Conservation (phyloP, 2,888 invertebrate genomes). For the Plagiodera versicolora region DNA sequence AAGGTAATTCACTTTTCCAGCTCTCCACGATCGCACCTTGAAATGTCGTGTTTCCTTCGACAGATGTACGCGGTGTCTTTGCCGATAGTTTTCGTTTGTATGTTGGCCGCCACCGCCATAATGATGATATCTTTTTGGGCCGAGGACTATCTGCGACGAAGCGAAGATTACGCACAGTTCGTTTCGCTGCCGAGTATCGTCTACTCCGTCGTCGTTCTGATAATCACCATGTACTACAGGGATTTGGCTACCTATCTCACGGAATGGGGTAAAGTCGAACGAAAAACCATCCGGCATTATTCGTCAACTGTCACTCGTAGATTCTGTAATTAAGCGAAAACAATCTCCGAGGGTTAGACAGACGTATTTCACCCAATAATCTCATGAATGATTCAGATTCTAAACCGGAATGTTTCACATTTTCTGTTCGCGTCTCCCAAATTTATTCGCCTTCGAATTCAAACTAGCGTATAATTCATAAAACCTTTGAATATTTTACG, state of each 20-base stretch:
- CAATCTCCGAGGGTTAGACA: too few relatives aligned
- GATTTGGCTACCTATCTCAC: slow-evolving; percentile 70
- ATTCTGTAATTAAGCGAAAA: too few relatives aligned
- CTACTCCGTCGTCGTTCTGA: slow-evolving; percentile 68
- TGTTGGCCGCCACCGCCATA: slow-evolving; percentile 65
- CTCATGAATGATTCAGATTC: slow-evolving; percentile 15
- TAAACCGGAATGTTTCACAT: slow-evolving; percentile 14
- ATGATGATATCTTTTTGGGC: slow-evolving; percentile 73
- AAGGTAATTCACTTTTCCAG: too few relatives aligned
- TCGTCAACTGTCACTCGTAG: too few relatives aligned
- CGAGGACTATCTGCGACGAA: slow-evolving; percentile 62
- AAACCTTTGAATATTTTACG: slow-evolving; percentile 22
- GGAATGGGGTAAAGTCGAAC: slow-evolving; percentile 70
- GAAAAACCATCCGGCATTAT: too few relatives aligned
- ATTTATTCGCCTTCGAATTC: slow-evolving; percentile 19
- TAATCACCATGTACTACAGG: slow-evolving; percentile 70
- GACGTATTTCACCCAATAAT: background rate
- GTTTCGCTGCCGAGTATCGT: slow-evolving; percentile 66
- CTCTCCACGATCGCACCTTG: too few relatives aligned
- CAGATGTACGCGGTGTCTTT: slow-evolving; percentile 74
- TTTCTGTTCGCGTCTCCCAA: slow-evolving; percentile 10
- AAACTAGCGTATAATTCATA: slow-evolving; percentile 16
- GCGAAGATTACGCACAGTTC: slow-evolving; percentile 53
- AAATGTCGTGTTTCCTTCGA: slow-evolving; percentile 13
- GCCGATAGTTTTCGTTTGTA: slow-evolving; percentile 67